Evolutionary conservation across 2,888 invertebrate species (phyloP).

Genomic region (Cheilosia scutellata): DNA sequence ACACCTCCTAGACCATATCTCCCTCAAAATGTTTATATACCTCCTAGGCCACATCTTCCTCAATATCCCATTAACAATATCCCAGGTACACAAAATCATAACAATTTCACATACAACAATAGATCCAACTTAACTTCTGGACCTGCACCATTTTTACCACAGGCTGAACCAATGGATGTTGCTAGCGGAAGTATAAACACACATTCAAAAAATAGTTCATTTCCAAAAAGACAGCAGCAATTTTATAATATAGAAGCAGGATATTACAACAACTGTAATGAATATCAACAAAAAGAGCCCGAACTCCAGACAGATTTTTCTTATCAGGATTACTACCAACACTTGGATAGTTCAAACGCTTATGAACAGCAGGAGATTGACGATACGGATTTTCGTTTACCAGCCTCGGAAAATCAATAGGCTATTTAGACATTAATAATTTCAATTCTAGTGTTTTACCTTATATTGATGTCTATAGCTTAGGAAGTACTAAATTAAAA

Average conservation of each 20-base stretch:
- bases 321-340: not conserved
- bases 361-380: not conserved
- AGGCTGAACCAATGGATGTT: not conserved
- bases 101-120: not conserved
- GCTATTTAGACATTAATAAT: constrained; percentile 66
- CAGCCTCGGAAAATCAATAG: constrained; percentile 34
- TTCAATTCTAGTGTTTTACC: not conserved
- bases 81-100: not conserved
- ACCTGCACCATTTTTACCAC: not conserved
- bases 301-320: not conserved
- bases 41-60: not conserved
- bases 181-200: not conserved
- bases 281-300: not conserved
- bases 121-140: not conserved
- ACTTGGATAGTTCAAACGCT: not conserved
- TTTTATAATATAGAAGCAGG: not conserved
- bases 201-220: not conserved
- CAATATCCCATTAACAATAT: not conserved
- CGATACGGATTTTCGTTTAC: not conserved
- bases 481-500: not conserved
- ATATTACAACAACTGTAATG: not conserved
- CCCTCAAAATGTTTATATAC: not conserved
- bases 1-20: not conserved
- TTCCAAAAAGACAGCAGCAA: not conserved
- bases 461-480: not conserved